Evolutionary conservation across 2,888 invertebrate genomes (phyloP).

Genomic region (Magallana nippona): DNA sequence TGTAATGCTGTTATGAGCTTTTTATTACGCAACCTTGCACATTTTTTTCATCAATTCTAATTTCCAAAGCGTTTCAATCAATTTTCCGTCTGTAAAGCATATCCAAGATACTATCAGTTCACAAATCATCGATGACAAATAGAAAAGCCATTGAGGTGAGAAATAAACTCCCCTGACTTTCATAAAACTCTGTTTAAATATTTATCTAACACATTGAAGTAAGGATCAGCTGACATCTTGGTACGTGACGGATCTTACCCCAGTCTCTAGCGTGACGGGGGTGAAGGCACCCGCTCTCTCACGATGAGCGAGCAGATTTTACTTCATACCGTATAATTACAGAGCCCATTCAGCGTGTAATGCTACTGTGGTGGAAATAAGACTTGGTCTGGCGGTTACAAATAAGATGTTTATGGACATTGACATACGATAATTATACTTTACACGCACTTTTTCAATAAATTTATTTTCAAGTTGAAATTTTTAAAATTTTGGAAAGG

Average conservation of each 20-base stretch:
- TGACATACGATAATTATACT: neutral
- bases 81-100: constrained; percentile 21
- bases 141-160: constrained; percentile 12
- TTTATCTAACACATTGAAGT: neutral
- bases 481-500: neutral
- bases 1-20: constrained; percentile 16
- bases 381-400: neutral
- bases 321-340: neutral
- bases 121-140: constrained; percentile 11
- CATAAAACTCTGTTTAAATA: constrained; percentile 7
- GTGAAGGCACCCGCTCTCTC: neutral
- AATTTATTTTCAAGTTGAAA: neutral
- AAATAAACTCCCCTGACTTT: neutral
- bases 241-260: no score
- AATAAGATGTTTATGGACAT: constrained; percentile 15
- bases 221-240: neutral
- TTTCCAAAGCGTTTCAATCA: constrained; percentile 5
- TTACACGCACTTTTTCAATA: neutral
- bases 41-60: neutral
- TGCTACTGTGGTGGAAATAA: neutral
- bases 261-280: no score
- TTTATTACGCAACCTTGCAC: constrained; percentile 4
- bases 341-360: neutral
- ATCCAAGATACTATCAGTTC: constrained; percentile 4
- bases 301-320: neutral